A percentile compares a stretch with the other conserved stretches of the same genome.
These are phyloP conservation scores for Biston stratarius DNA, from an alignment of 2,888 invertebrate genomes.

Conservation along the genomic window DNA sequence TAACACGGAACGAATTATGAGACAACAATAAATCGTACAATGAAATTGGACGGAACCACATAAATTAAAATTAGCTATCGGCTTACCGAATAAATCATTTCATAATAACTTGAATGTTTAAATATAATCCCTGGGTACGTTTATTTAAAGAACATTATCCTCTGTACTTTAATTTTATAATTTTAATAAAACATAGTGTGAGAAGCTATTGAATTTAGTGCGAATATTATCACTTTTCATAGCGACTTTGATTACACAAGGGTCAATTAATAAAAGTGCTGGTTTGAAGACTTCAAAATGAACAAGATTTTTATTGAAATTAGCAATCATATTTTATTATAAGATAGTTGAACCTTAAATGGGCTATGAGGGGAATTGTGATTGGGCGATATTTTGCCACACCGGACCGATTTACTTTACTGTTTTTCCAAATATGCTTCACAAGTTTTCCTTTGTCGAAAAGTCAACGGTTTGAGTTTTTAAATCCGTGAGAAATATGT, in stretches of 20 bases:
- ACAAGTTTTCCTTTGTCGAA: no score
- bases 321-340: not conserved
- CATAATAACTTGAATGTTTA: not conserved
- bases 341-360: no score
- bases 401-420: no score
- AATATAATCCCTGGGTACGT: not conserved
- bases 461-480: no score
- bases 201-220: slow-evolving; percentile 15
- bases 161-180: not conserved
- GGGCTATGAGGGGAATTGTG: no score
- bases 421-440: no score
- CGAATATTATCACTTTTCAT: slow-evolving; percentile 2
- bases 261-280: slow-evolving; percentile 19
- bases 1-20: not conserved
- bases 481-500: no score
- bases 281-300: slow-evolving; percentile 21
- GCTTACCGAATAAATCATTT: slow-evolving; percentile 18
- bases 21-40: slow-evolving; percentile 15
- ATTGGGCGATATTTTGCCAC: not conserved
- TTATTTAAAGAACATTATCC: not conserved
- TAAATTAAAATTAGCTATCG: slow-evolving; percentile 24
- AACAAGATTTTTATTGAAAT: slow-evolving; percentile 19
- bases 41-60: slow-evolving; percentile 25
- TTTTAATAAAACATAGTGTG: slow-evolving; percentile 7
- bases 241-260: slow-evolving; percentile 1